Evolutionary conservation across 2,888 invertebrate species (phyloP), one percentile per base, ranked within the genome.

Genomic region (Spicauda simplicius): DNA sequence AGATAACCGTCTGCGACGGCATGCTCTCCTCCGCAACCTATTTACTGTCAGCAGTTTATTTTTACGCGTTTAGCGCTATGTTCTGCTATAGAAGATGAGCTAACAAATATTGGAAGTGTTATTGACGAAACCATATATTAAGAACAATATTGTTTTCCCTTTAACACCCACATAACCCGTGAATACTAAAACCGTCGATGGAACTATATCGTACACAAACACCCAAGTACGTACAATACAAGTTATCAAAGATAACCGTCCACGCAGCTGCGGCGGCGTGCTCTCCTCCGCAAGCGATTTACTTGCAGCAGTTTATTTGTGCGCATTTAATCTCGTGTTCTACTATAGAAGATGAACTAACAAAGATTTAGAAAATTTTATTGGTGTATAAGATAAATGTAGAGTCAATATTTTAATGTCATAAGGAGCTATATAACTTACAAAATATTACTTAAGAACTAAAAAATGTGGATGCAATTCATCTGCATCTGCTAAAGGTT

Each of bases 181-280:
- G 8, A 8, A 41, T 41, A 41, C 41, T 41, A 41, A 25, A 5
- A 25, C 2, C 25, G 41, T 41, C 14, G 14, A 48, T 16, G 48
- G 2, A 6, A 16, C 41, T 41, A 48, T 48, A 14, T 16, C n/a
- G 16, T 5, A 8, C 6, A 48, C 6, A 16, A 20, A 53, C 19
- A 18, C 10, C 18, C 8, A 50, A 18, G n/a, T 50, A n/a, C n/a
- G n/a, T n/a, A n/a, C n/a, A n/a, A n/a, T n/a, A 53, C 60, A 37
- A 52, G 30, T 52, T 60, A 52, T 45, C 19, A 20, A 12, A 55
- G 55, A 50, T 19, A 60, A 62, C 62, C 52, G 61, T 61, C 18
- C 55, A 45, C 76, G 82, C 86, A 86, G 87, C 83, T 86, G 86
- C 80, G 73, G 76, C 54, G 73, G 69, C 71, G 80, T 80, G 80